Evolutionary conservation across 2,797 vertebrate genomes (phyloP), one percentile per base, ranked within the genome.

Genomic region (Rhinella marina): DNA sequence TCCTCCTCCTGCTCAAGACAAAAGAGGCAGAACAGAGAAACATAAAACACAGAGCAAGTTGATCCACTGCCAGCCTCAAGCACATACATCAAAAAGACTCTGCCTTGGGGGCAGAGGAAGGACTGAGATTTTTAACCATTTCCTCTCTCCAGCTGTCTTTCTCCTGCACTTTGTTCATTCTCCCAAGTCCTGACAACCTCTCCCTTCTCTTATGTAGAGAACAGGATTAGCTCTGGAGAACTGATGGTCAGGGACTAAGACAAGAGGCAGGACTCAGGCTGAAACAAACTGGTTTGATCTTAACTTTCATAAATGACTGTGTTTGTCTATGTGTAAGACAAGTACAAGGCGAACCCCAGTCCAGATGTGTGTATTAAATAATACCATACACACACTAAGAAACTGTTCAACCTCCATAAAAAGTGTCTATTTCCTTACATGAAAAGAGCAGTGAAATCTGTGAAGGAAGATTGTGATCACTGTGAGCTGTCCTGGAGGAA

Each of bases 1-100:
- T 95, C 96, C 96, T 94, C 96, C 96, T 96, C 96, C 95, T 92
- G 90, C 88, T 79, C 62, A 90, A 90, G 91, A 93, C 88, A 92
- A 93, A 77, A 91, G 61, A 81, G 89, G 88, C 89, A 90, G 88
- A 16, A 91, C 88, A 68, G 57, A 66, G 64, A 64, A 77, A 72
- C 86, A 89, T 70, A 77, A n/a, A 72, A 86, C 90, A 90, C 93
- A 91, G 92, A 91, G 90, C 91, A 90, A 68, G 75, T 80, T 80
- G 92, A 96, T 94, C 92, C 94, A 94, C 94, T 91, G 95, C 95
- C 96, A 92, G 94, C 86, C 92, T 90, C 92, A 91, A 94, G 93
- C 93, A 91, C 93, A 84, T 89, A 86, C 84, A 82, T 85, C 87
- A 89, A 86, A 86, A 86, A 92, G 90, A 91, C 91, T 90, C 90